A percentile compares a stretch with the other conserved stretches of the same genome.
Conservation (phyloP, 53 echinoderm and acorn worm genomes). For the Echinometra lucunter region DNA sequence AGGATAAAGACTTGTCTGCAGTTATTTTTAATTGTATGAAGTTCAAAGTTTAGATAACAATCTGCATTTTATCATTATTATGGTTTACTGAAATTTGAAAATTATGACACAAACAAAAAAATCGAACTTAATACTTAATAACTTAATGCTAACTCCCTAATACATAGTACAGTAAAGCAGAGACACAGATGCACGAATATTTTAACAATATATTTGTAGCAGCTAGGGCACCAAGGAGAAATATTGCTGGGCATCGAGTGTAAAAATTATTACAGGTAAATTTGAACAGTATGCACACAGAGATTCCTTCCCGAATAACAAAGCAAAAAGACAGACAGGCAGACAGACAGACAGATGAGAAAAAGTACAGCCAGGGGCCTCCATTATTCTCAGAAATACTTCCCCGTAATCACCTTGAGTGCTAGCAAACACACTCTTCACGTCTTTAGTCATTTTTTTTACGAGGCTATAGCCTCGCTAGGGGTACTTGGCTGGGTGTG, state of each 20-base stretch:
- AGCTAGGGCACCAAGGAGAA: too few species aligned
- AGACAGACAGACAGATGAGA: background rate
- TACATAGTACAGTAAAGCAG: too few species aligned
- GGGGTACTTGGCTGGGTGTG: background rate
- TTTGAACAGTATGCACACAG: background rate
- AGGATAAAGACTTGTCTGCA: too few species aligned
- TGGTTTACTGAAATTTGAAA: too few species aligned
- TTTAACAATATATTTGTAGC: too few species aligned
- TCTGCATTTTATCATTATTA: too few species aligned
- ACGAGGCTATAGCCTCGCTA: conserved; percentile 11
- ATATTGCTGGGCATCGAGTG: background rate
- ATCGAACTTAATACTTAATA: too few species aligned
- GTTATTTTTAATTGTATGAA: too few species aligned
- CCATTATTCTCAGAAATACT: background rate
- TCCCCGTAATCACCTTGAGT: conserved; percentile 27
- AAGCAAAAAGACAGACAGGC: background rate
- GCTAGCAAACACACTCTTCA: conserved; percentile 46
- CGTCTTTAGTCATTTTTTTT: conserved; percentile 12
- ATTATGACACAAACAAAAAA: too few species aligned
- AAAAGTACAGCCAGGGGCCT: conserved; percentile 51
- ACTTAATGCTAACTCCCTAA: too few species aligned
- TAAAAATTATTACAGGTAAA: background rate
- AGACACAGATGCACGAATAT: too few species aligned
- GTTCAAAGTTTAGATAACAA: too few species aligned
- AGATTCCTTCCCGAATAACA: background rate